Evolutionary conservation across 2,113 vertebrate species (phyloP).

Genomic region (Nesogale talazaci): DNA sequence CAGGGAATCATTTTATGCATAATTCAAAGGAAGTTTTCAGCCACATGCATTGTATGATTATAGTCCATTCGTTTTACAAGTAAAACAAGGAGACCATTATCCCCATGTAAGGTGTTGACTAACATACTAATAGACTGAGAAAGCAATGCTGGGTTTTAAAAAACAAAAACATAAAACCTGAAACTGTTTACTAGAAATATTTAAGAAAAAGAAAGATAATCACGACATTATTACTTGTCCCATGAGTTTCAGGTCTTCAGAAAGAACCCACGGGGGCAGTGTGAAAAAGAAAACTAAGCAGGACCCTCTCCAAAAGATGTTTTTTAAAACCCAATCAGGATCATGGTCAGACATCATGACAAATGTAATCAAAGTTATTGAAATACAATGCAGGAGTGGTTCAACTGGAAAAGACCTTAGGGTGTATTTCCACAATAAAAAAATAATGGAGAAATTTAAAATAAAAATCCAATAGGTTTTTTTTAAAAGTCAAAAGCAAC

Average conservation of each 20-base stretch:
- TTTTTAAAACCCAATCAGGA: conserved; percentile 27
- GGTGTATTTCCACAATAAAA: background rate
- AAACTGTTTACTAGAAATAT: conserved; percentile 24
- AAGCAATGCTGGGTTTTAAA: background rate
- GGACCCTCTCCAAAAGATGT: background rate
- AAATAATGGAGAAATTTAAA: background rate
- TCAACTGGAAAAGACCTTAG: background rate
- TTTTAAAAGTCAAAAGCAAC: background rate
- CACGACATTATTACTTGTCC: background rate
- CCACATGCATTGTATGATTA: background rate
- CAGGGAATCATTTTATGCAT: background rate
- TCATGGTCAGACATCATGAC: background rate
- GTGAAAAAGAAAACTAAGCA: conserved; percentile 27
- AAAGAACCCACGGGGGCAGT: conserved; percentile 2
- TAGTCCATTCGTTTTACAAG: conserved; percentile 16
- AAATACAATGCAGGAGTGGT: background rate
- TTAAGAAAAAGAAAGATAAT: conserved; percentile 7
- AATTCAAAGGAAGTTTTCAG: background rate
- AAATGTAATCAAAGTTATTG: background rate
- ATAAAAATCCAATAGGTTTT: conserved; percentile 29
- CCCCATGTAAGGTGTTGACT: background rate
- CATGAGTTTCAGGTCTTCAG: conserved; percentile 35
- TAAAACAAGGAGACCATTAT: conserved; percentile 16
- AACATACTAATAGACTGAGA: conserved; percentile 20
- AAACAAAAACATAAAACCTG: too few species aligned